Conservation (phyloP, 2,888 invertebrate genomes). For the Eupeodes luniger region DNA sequence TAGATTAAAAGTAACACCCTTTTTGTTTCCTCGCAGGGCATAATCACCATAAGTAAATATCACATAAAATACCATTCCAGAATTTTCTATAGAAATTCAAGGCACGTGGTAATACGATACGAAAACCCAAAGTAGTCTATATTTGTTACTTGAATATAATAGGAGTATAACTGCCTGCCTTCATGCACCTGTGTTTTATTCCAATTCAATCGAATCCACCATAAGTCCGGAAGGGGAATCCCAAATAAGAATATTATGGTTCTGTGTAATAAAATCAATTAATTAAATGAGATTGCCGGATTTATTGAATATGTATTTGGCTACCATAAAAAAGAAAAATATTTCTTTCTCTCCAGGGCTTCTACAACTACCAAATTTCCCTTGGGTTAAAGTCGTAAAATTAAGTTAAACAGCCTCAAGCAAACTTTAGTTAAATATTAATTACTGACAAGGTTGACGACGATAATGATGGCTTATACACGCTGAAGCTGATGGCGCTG, state of each 20-base stretch:
- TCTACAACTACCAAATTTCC: background rate
- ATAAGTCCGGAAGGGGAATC: background rate
- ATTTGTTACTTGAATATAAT: background rate
- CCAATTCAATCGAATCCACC: background rate
- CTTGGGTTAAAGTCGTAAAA: conserved; percentile 14
- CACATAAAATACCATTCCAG: background rate
- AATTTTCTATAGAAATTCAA: conserved; percentile 4
- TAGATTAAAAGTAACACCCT: background rate
- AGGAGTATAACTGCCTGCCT: too few species aligned
- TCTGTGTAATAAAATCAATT: conserved; percentile 52
- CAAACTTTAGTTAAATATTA: conserved; percentile 52
- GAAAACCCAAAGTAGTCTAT: background rate
- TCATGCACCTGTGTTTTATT: background rate
- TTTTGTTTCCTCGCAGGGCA: background rate
- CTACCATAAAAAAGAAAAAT: background rate
- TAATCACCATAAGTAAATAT: background rate
- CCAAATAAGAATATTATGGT: background rate
- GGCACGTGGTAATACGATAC: conserved; percentile 1
- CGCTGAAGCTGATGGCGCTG: background rate
- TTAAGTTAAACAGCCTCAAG: conserved; percentile 45
- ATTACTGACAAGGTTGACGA: conserved; percentile 43
- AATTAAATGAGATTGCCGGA: conserved; percentile 57
- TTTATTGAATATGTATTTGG: conserved; percentile 35
- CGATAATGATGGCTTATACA: too few species aligned
- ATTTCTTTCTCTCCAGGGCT: background rate